These are phyloP conservation scores for Baronia brevicornis DNA, from an alignment of 2,888 invertebrate genomes.

Conservation along the genomic window DNA sequence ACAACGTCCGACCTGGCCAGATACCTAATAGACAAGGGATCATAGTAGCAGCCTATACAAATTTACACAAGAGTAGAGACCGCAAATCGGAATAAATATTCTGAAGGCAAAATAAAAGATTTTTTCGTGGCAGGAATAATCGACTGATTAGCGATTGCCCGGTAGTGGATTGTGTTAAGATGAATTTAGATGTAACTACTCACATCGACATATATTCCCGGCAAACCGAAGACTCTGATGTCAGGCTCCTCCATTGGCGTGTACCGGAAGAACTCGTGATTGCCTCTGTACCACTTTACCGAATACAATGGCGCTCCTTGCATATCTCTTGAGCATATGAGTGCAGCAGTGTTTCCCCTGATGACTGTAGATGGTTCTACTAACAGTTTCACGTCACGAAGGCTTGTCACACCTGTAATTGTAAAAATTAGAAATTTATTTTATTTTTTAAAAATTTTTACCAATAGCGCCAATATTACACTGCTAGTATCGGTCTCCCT, in stretches of 20 bases:
- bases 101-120: too few species aligned
- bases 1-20: too few species aligned
- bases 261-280: constrained; percentile 88
- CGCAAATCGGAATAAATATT: too few species aligned
- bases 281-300: constrained; percentile 91
- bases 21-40: too few species aligned
- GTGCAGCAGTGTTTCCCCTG: constrained; percentile 79
- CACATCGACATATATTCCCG: constrained; percentile 88
- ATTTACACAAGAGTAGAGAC: too few species aligned
- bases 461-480: too few species aligned
- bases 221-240: constrained; percentile 82
- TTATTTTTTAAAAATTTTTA: background rate
- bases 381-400: constrained; percentile 82
- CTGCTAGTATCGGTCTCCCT: too few species aligned
- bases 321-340: constrained; percentile 85
- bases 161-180: too few species aligned
- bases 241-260: constrained; percentile 84
- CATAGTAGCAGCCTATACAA: too few species aligned
- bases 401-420: constrained; percentile 76
- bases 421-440: background rate
- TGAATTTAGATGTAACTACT: constrained; percentile 67
- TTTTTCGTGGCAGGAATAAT: too few species aligned
- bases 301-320: constrained; percentile 85
- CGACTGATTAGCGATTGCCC: too few species aligned
- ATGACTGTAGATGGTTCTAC: constrained; percentile 83